Evolutionary conservation across 2,113 vertebrate species (phyloP).

Genomic region (Eclectus roratus): DNA sequence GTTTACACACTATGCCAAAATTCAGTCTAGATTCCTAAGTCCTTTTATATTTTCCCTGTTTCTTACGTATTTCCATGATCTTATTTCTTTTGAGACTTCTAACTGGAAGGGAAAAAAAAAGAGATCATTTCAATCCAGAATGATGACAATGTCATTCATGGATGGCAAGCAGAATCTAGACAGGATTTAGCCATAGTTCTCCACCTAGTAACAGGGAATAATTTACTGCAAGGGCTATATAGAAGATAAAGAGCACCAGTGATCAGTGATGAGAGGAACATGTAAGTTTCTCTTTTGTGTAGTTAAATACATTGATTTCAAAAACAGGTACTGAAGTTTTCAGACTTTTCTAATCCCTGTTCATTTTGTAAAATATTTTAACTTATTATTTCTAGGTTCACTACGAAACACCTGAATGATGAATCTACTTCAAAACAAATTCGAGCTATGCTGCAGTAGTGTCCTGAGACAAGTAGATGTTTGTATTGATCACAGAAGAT

Average conservation of each 20-base stretch:
- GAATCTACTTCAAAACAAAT: slow-evolving; percentile 98
- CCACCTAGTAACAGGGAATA: neutral
- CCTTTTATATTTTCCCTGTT: neutral
- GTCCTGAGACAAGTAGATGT: slow-evolving; percentile 82
- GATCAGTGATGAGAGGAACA: neutral
- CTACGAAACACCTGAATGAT: slow-evolving; percentile 98
- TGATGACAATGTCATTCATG: neutral
- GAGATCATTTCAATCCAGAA: neutral
- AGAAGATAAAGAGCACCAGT: neutral
- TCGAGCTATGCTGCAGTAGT: slow-evolving; percentile 96
- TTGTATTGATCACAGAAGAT: slow-evolving; percentile 94
- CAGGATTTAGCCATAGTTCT: neutral
- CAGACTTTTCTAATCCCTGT: neutral
- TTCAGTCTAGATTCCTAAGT: neutral
- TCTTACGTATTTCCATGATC: neutral
- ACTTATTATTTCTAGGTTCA: slow-evolving; percentile 83
- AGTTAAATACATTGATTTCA: neutral
- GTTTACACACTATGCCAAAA: neutral
- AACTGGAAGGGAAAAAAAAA: neutral
- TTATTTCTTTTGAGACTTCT: neutral
- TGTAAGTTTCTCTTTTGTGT: neutral
- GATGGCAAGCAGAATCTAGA: neutral
- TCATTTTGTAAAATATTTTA: slow-evolving; percentile 16
- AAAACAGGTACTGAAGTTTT: neutral
- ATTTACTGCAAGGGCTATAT: neutral